These are phyloP conservation scores for Nothura maculosa DNA, from an alignment of 2,797 vertebrate genomes.

Conservation along the genomic window DNA sequence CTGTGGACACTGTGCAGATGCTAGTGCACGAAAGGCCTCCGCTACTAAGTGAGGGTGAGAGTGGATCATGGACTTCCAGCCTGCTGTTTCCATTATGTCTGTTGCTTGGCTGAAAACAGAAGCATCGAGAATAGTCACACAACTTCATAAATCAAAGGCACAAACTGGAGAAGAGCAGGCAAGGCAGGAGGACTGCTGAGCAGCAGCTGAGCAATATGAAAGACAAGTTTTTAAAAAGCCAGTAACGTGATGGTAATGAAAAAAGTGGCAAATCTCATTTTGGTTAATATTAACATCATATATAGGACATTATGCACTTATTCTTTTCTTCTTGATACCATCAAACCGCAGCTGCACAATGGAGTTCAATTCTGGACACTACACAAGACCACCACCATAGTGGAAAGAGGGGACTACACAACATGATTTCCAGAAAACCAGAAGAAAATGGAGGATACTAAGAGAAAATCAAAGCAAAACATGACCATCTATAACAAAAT, in stretches of 20 bases:
- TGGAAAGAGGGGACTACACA: not conserved
- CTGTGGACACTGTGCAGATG: conserved; percentile 95
- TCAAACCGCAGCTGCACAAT: not conserved
- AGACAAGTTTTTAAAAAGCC: accelerated
- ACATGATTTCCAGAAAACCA: not conserved
- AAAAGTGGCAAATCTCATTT: not conserved
- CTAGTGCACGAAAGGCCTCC: conserved; percentile 97
- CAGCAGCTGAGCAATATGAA: not conserved
- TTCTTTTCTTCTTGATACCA: not conserved
- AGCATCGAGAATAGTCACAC: conserved; percentile 62
- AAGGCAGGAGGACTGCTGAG: not conserved
- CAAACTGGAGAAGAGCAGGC: not conserved
- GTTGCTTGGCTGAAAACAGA: conserved; percentile 92
- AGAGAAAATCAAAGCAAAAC: not conserved
- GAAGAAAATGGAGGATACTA: not conserved
- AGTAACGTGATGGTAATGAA: not conserved
- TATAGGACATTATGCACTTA: not conserved
- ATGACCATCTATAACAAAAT: not conserved
- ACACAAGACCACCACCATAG: not conserved
- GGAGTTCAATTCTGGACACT: not conserved
- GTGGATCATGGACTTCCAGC: conserved; percentile 99
- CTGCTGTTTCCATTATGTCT: conserved; percentile 98
- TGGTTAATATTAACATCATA: not conserved
- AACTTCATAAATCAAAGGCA: conserved; percentile 17
- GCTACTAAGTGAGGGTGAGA: conserved; percentile 99